Evolutionary conservation across 1,140 invertebrate genomes (phyloP), one percentile per base, ranked within the genome.

Genomic region (Dryas iulia): DNA sequence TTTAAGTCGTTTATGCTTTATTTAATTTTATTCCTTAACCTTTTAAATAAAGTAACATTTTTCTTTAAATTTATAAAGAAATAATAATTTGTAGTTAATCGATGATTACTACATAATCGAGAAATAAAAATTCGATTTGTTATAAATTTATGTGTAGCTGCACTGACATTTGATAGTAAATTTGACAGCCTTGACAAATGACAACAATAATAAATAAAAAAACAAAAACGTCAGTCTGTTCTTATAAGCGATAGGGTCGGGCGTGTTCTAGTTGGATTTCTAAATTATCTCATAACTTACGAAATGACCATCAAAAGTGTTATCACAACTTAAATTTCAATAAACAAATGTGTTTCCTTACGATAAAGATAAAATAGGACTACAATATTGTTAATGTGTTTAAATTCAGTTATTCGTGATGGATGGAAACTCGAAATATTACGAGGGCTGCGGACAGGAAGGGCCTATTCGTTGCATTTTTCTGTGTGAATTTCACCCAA

Each of bases 401-500:
- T 53, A 23, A 52, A 52, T 30, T 12, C 6, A 39, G 35, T 21
- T 53, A 10, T 18, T 12, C 59, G 28, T 23, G 24, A 90, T 92
- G 88, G 85, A 92, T 89, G 83, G 81, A 77, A 87, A 87, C 73
- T 75, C 83, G 14, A 90, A 91, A 72, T 90, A 84, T 77, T 91
- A 87, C 77, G 92, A 93, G 72, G 93, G 94, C 23, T 94, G 92
- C 67, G 93, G 93, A 25, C 92, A 94, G 76, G 95, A 96, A 86
- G 95, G 95, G 30, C 93, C 94, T 1, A 96, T 96, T 77, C 92
- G 95, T 74, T 96, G 95, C 82, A 96, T 96, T 92, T 97, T 97
- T 90, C 94, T 97, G 74, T 96, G 96, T 74, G 96, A 97, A 92
- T 97, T 97, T 93, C 96, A 97, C 93, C 95, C 94, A 23, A 96